Evolutionary conservation across 1,140 invertebrate genomes (phyloP), one percentile per base, ranked within the genome.

Genomic region (Philopotamus ludificatus): DNA sequence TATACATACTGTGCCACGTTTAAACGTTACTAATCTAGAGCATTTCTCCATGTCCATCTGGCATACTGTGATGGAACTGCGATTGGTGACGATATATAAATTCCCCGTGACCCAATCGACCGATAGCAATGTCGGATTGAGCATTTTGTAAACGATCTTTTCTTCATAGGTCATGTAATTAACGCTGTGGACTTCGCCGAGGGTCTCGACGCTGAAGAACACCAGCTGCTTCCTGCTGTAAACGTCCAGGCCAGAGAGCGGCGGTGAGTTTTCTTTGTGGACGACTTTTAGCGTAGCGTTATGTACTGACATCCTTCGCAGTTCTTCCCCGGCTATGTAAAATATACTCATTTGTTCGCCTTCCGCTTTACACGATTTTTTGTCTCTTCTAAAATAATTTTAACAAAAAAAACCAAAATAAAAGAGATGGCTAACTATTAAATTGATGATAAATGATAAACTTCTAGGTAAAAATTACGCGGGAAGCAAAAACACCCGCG

Each of bases 101-200:
- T 93, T 93, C 12, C 85, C 80, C 0, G 86, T 89, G 10, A 89
- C 78, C 91, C 91, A 93, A 72, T 94, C 91, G 3, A 92, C 82
- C 0, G 88, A 83, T 16, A 94, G 71, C 66, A 87, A 83, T 65
- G 83, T 84, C 0, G 92, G 91, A 34, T 70, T 83, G 8, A 84
- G 82, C 3, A 90, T 70, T 2, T 82, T 82, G 0, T 83, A 76
- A 0, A 87, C 81, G 0, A 74, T 70, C 3, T 63, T 25, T 42
- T 68, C 65, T 9, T 71, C 69, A 0, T 65, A 49, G 0, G 70
- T 72, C 4, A 12, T 21, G 15, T 23, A 41, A 39, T 51, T 49
- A 10, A 61, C 12, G 21, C 65, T 57, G 15, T 65, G 51, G 15
- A 69, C 62, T 16, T 65, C 21, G 1, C 58, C 67, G n/a, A 69